Evolutionary conservation across 2,797 vertebrate species (phyloP).

Genomic region (Pithecia hirsuta): DNA sequence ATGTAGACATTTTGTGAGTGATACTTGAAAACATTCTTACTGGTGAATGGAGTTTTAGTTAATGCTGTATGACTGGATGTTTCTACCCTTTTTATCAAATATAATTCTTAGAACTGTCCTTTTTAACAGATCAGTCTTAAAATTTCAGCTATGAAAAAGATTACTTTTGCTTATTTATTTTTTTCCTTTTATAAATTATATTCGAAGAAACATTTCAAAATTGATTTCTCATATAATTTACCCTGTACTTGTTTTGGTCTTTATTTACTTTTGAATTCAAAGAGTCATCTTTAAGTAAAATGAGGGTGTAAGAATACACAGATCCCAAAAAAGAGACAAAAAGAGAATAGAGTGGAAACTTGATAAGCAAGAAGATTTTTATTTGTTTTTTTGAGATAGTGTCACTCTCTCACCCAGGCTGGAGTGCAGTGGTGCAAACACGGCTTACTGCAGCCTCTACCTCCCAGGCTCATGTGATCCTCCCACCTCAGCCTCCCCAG

Average conservation of each 20-base stretch:
- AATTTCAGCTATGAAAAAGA: neutral
- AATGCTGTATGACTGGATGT: neutral
- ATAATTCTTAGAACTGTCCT: neutral
- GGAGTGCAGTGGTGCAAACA: neutral
- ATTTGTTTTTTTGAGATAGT: neutral
- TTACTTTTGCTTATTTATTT: neutral
- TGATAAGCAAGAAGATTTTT: neutral
- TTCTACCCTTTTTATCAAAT: neutral
- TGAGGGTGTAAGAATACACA: neutral
- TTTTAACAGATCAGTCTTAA: slow-evolving; percentile 30
- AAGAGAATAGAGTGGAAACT: neutral
- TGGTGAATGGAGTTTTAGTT: slow-evolving; percentile 30
- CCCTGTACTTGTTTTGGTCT: neutral
- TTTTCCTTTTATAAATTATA: neutral
- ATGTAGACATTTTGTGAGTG: neutral
- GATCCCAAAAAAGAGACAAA: neutral
- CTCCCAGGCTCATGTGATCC: neutral
- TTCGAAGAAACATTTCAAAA: slow-evolving; percentile 17
- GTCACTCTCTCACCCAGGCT: neutral
- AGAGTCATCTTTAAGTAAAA: neutral
- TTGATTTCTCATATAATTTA: neutral
- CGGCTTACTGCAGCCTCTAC: neutral
- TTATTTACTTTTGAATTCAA: slow-evolving; percentile 4
- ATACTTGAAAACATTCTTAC: neutral
- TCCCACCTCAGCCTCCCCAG: neutral